phyloP scores from a whole-genome alignment of 2,797 vertebrate species.

The Tolypeutes matacus region DNA sequence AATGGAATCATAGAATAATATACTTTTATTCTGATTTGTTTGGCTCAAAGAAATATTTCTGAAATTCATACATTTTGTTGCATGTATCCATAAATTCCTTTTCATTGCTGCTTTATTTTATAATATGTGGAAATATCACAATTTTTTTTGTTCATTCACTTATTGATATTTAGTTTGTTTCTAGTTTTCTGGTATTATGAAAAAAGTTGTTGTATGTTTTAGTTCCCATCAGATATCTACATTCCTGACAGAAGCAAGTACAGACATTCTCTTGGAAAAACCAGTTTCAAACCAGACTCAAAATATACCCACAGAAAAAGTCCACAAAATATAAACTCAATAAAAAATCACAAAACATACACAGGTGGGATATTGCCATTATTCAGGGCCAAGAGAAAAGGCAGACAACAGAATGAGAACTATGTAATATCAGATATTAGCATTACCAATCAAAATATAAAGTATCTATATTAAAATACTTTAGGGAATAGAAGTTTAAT shows the following conservation, averaged over 20 bases:
- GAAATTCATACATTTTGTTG: too few species aligned
- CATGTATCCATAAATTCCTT: too few species aligned
- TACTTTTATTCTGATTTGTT: too few species aligned
- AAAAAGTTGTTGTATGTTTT: too few species aligned
- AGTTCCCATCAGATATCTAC: not conserved
- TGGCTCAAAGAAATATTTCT: too few species aligned
- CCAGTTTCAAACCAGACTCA: not conserved
- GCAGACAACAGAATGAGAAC: not conserved
- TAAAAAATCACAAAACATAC: slow-evolving; percentile 22
- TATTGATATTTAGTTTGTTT: too few species aligned
- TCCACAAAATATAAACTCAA: slow-evolving; percentile 22
- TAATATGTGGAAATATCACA: too few species aligned
- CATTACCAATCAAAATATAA: slow-evolving; percentile 22
- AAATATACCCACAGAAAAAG: not conserved
- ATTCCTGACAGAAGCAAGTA: not conserved
- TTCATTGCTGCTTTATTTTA: too few species aligned
- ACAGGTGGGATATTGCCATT: not conserved
- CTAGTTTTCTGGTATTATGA: too few species aligned
- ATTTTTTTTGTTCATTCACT: too few species aligned
- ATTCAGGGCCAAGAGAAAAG: not conserved
- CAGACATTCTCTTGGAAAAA: slow-evolving; percentile 18
- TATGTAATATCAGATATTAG: not conserved
- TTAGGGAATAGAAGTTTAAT: not conserved
- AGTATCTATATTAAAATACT: not conserved
- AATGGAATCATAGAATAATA: too few species aligned